Evolutionary conservation across 2,113 vertebrate species (phyloP).

Genomic region (Rhynchomys soricoides): DNA sequence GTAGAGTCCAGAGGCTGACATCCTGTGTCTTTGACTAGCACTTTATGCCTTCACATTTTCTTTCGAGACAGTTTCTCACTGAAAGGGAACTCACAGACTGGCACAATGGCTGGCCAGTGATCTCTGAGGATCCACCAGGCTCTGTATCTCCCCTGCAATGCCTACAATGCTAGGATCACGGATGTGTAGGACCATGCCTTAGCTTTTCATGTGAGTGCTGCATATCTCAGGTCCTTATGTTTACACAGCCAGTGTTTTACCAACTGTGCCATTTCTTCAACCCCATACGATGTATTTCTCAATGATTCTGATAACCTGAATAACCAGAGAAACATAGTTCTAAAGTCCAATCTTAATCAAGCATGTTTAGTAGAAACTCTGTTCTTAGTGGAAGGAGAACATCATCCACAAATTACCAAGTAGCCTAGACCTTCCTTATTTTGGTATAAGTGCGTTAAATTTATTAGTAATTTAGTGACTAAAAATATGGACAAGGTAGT

Average conservation of each 20-base stretch:
- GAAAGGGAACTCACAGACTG: background rate
- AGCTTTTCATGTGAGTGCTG: background rate
- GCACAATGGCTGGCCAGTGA: background rate
- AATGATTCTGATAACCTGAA: background rate
- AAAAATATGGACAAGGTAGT: background rate
- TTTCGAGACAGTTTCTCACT: background rate
- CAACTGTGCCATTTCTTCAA: background rate
- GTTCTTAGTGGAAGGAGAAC: background rate
- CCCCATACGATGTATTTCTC: background rate
- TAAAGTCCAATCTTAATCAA: background rate
- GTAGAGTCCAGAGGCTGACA: background rate
- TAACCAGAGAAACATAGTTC: background rate
- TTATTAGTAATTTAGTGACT: conserved; percentile 8
- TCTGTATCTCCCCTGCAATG: background rate
- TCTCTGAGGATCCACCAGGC: background rate
- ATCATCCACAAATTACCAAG: background rate
- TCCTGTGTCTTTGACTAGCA: no score
- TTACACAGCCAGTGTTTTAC: background rate
- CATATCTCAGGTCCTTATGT: background rate
- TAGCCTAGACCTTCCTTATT: background rate
- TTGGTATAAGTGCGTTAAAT: conserved; percentile 5
- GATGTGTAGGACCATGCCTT: background rate
- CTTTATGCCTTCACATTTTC: background rate
- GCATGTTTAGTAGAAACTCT: background rate
- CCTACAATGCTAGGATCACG: background rate